Percentiles rank a stretch among this genome's conserved stretches.
These are phyloP conservation scores for Hepsetus odoe DNA, from an alignment of 2,113 vertebrate genomes.

Conservation along the genomic window DNA sequence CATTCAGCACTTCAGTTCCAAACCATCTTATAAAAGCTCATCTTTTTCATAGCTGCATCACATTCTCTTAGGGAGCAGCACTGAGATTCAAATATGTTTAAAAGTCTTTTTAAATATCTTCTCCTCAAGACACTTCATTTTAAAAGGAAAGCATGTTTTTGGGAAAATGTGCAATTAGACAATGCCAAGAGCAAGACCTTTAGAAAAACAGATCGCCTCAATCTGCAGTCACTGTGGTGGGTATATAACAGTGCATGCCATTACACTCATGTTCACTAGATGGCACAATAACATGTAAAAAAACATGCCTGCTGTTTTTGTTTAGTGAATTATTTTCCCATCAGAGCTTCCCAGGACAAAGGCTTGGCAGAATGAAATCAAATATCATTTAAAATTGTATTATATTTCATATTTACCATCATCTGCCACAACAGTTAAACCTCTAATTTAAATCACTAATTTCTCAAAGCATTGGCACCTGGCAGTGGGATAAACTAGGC, in stretches of 20 bases:
- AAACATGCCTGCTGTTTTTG: neutral
- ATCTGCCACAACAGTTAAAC: no score
- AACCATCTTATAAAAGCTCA: neutral
- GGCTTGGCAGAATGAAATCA: no score
- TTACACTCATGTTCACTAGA: conserved; percentile 35
- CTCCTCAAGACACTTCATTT: neutral
- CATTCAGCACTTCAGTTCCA: neutral
- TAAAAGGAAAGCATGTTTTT: neutral
- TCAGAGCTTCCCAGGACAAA: no score
- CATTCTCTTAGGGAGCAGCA: neutral
- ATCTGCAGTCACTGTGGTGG: neutral
- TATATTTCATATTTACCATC: no score
- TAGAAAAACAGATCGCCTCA: neutral
- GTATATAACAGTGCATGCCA: conserved; percentile 25
- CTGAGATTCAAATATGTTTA: neutral
- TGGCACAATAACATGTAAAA: conserved; percentile 42
- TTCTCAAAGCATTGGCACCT: no score
- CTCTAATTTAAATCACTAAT: neutral
- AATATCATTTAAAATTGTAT: no score
- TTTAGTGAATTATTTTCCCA: neutral
- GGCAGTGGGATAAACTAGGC: no score
- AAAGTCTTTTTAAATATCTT: conserved; percentile 9
- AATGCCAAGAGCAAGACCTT: neutral
- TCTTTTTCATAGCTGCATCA: neutral
- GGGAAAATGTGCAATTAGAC: neutral